Evolutionary conservation across 2,113 vertebrate genomes (phyloP).

Genomic region (Plectropomus leopardus): DNA sequence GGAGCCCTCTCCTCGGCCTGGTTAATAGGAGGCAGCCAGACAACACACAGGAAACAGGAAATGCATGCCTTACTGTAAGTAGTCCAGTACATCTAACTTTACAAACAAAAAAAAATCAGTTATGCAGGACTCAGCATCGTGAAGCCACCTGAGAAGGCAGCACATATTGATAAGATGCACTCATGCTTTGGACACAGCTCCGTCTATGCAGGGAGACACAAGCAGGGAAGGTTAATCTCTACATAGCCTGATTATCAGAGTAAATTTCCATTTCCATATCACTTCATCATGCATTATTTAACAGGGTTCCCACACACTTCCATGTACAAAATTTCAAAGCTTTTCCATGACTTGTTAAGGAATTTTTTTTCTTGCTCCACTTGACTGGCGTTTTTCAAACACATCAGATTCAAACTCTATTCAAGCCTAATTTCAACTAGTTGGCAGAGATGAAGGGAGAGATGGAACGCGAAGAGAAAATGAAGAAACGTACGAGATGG

Average conservation of each 20-base stretch:
- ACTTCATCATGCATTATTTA: not conserved
- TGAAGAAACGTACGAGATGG: too few species aligned
- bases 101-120: not conserved
- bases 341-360: too few species aligned
- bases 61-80: slow-evolving; percentile 4
- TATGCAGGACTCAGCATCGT: not conserved
- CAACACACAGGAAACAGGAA: slow-evolving; percentile 53
- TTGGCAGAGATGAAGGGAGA: too few species aligned
- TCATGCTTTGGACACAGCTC: not conserved
- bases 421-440: too few species aligned
- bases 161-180: not conserved
- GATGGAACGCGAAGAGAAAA: too few species aligned
- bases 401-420: too few species aligned
- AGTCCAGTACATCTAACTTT: not conserved
- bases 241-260: not conserved
- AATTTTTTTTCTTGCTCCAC: too few species aligned
- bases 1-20: slow-evolving; percentile 43
- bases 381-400: too few species aligned
- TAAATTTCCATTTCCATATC: not conserved
- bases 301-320: too few species aligned
- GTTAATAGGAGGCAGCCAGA: slow-evolving; percentile 28
- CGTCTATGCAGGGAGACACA: not conserved
- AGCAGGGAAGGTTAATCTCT: not conserved
- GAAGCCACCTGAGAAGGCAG: not conserved
- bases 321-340: too few species aligned